Percentiles rank a stretch among this genome's conserved stretches.
Conservation (phyloP, 2,797 vertebrate species). For the Aselliscus stoliczkanus region DNA sequence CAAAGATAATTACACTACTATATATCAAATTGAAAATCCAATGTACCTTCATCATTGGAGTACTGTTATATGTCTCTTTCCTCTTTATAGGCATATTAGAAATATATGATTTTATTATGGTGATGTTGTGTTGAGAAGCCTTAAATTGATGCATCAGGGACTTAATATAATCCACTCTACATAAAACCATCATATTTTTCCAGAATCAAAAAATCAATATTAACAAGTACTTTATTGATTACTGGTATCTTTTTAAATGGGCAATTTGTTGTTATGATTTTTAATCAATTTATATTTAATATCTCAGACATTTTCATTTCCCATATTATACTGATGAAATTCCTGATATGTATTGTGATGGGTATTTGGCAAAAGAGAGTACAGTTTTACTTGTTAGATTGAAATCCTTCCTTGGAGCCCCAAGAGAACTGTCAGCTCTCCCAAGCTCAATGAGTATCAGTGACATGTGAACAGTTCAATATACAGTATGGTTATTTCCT, state of each 20-base stretch:
- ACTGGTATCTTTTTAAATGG: not conserved
- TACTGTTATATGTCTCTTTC: not conserved
- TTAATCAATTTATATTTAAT: not conserved
- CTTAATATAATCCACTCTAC: not conserved
- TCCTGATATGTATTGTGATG: not conserved
- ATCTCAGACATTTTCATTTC: not conserved
- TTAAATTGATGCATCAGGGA: not conserved
- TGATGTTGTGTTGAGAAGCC: not conserved
- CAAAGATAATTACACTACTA: not conserved
- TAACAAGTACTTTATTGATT: not conserved
- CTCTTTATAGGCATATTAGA: not conserved
- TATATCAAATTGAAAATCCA: not conserved
- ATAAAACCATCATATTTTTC: conserved; percentile 51
- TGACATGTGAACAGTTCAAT: not conserved
- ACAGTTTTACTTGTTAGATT: conserved; percentile 23
- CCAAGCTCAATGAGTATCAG: not conserved
- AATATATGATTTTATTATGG: not conserved
- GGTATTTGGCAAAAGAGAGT: not conserved
- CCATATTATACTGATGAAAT: not conserved
- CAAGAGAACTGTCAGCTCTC: not conserved
- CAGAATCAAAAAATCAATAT: conserved; percentile 47
- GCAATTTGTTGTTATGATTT: not conserved
- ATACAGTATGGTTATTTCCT: not conserved
- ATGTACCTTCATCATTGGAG: not conserved
- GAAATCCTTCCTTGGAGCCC: not conserved